These are phyloP conservation scores for Castor canadensis DNA, from an alignment of 2,113 vertebrate species.

Conservation along the genomic window DNA sequence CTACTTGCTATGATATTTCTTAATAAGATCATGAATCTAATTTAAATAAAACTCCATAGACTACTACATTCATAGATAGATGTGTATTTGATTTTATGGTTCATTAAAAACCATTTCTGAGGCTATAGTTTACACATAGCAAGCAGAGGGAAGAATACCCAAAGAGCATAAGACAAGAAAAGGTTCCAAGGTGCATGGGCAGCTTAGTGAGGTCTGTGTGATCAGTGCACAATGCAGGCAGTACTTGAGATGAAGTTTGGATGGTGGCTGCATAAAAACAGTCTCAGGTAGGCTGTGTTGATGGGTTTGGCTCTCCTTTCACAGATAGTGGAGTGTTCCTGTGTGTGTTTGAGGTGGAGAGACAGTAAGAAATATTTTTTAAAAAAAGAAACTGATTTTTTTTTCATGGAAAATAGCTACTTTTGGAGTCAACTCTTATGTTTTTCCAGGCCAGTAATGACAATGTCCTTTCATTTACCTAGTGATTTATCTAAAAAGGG, in stretches of 20 bases:
- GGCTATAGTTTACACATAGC: background rate
- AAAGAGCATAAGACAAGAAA: background rate
- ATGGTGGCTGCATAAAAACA: background rate
- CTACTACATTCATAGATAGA: background rate
- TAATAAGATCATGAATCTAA: background rate
- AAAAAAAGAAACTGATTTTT: background rate
- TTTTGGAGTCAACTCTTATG: background rate
- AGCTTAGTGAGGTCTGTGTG: background rate
- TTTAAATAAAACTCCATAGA: background rate
- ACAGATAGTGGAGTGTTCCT: too few relatives aligned
- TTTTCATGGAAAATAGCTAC: background rate
- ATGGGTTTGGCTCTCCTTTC: background rate
- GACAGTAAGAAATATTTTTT: background rate
- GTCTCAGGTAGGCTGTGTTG: background rate
- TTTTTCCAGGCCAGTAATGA: background rate
- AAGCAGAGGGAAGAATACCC: too few relatives aligned
- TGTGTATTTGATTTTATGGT: background rate
- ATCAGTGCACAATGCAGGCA: background rate
- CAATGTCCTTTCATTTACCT: background rate
- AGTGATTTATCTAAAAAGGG: background rate
- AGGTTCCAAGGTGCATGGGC: too few relatives aligned
- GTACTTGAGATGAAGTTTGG: background rate
- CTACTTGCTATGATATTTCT: too few relatives aligned
- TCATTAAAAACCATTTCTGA: background rate
- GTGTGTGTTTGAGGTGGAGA: background rate